Evolutionary conservation across 2,888 invertebrate species (phyloP).

Genomic region (Physocephala rufipes): DNA sequence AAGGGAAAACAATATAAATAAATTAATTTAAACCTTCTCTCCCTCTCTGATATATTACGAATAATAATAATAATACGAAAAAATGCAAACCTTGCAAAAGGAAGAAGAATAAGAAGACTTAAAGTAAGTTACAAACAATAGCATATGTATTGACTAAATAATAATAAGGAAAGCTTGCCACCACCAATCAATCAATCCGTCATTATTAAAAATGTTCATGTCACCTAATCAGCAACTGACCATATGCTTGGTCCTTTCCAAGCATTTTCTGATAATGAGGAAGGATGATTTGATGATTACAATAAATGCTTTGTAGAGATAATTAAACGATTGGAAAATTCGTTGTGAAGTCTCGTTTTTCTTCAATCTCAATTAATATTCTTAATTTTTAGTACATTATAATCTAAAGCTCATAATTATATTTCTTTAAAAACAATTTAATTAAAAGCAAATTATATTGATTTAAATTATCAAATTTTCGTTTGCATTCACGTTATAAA

Average conservation of each 20-base stretch:
- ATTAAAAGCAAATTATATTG: too few relatives aligned
- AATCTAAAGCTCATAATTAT: too few relatives aligned
- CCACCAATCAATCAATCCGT: not conserved
- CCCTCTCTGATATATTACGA: slow-evolving; percentile 4
- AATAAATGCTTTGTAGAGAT: slow-evolving; percentile 6
- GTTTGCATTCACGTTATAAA: too few relatives aligned
- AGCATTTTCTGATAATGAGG: slow-evolving; percentile 17
- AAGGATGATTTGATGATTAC: not conserved
- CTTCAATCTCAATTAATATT: too few relatives aligned
- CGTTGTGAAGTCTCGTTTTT: too few relatives aligned
- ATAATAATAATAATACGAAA: too few relatives aligned
- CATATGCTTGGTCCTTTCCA: slow-evolving; percentile 13
- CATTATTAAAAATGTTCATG: too few relatives aligned
- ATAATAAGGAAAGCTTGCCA: slow-evolving; percentile 22
- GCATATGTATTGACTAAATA: slow-evolving; percentile 1
- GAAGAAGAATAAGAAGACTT: not conserved
- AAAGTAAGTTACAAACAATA: slow-evolving; percentile 15
- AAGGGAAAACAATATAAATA: not conserved
- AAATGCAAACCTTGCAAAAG: not conserved
- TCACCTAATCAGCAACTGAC: not conserved
- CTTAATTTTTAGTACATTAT: too few relatives aligned
- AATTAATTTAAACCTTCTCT: not conserved
- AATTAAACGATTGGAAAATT: too few relatives aligned
- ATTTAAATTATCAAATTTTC: too few relatives aligned
- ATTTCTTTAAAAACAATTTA: too few relatives aligned